phyloP scores from a whole-genome alignment of 2,888 invertebrate species.

The Caenorhabditis sp. region DNA sequence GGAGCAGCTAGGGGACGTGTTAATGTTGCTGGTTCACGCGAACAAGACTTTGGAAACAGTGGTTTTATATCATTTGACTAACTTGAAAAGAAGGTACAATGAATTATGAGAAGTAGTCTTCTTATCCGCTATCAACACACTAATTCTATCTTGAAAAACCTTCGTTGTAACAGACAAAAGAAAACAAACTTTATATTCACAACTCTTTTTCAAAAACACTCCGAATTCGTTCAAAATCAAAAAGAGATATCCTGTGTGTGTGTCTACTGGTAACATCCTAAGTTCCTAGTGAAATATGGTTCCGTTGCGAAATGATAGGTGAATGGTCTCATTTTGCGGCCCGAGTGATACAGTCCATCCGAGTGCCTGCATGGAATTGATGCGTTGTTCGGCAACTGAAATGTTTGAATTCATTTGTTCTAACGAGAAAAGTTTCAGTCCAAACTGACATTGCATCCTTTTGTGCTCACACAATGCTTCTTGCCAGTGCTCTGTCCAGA shows the following conservation, averaged over 20 bases:
- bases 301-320: slow-evolving; percentile 43
- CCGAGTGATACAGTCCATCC: slow-evolving; percentile 40
- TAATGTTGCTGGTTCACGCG: too few species aligned
- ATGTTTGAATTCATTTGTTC: neutral
- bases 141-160: too few species aligned
- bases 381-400: slow-evolving; percentile 42
- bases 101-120: too few species aligned
- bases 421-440: too few species aligned
- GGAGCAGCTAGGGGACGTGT: too few species aligned
- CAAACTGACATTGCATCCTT: slow-evolving; percentile 16
- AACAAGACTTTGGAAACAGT: too few species aligned
- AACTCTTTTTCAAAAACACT: neutral
- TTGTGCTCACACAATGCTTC: slow-evolving; percentile 25
- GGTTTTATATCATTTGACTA: too few species aligned
- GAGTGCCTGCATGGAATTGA: slow-evolving; percentile 31
- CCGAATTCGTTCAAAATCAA: slow-evolving; percentile 2
- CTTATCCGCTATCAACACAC: too few species aligned
- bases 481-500: slow-evolving; percentile 4
- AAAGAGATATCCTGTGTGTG: too few species aligned
- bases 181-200: neutral
- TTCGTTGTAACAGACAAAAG: too few species aligned
- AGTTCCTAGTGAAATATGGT: slow-evolving; percentile 41
- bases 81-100: too few species aligned
- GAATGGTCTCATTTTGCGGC: slow-evolving; percentile 23
- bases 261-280: slow-evolving; percentile 45